Evolutionary conservation across 2,113 vertebrate species (phyloP), one percentile per base, ranked within the genome.

Genomic region (Ancistrus triradiatus): DNA sequence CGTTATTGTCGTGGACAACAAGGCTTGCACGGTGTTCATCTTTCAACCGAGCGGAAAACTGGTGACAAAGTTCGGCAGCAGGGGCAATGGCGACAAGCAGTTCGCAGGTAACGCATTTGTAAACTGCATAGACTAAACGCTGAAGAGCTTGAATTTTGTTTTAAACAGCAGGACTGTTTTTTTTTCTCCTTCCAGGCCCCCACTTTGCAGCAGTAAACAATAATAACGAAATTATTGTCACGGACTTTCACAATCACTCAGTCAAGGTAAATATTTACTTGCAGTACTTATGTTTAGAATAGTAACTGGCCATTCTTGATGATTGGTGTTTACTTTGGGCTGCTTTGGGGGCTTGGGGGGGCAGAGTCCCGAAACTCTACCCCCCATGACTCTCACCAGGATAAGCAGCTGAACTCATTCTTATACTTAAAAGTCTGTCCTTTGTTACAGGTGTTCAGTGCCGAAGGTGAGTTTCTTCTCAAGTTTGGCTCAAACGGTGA

Each of bases 171-270:
- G n/a, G n/a, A n/a, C n/a, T n/a, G n/a, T n/a, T n/a, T n/a, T n/a
- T 11, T 40, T 33, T 15, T 46, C 18, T 59, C 49, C 19, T 80
- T 87, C 1, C 80, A 98, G 95, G 95, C 79, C 95, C 95, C 66
- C 87, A 89, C 75, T 89, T 89, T 83, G 95, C 95, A 76, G 95
- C 95, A 56, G 94, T 98, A 50, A 98, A 98, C 83, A 92, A 93
- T 81, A 97, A 96, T 86, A 98, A 98, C 76, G 95, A 98, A 85
- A 97, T 98, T 70, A 98, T 98, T 19, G 80, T 98, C 72, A 98
- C 95, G 3, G 95, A 98, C 85, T 98, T 98, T 84, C 95, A 98
- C 78, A 98, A 98, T 75, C 95, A 98, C 83, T 98, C 95, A 52
- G 95, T 98, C 59, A 98, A 98, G 92, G 95, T 98, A 89, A 6